Evolutionary conservation across 2,113 vertebrate genomes (phyloP).

Genomic region (Galemys pyrenaicus): DNA sequence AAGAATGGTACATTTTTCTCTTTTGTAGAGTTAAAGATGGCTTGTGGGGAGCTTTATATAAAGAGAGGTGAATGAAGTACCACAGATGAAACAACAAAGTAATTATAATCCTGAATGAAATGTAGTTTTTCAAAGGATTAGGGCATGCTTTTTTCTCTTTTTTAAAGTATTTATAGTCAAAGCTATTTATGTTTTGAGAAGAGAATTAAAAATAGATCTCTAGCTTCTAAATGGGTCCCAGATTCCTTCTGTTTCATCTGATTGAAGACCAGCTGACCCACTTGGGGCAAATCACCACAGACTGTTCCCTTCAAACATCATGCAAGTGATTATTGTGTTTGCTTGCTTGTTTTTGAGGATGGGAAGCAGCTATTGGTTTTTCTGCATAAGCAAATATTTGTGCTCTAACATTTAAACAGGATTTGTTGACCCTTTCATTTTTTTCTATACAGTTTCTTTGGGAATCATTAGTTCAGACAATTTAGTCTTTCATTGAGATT

Average conservation of each 20-base stretch:
- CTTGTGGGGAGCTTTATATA: not conserved
- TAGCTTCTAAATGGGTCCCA: not conserved
- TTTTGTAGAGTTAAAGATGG: not conserved
- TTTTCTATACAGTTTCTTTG: not conserved
- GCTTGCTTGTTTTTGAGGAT: not conserved
- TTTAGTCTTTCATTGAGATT: not conserved
- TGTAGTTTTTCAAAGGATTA: not conserved
- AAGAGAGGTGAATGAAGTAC: conserved; percentile 19
- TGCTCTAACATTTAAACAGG: not conserved
- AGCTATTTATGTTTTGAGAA: conserved; percentile 13
- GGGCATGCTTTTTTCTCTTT: not conserved
- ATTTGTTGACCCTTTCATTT: not conserved
- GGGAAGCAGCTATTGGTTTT: not conserved
- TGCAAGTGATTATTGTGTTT: not conserved
- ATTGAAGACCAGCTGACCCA: not conserved
- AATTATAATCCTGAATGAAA: not conserved
- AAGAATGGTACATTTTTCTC: not conserved
- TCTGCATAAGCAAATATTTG: not conserved
- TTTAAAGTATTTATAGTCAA: not conserved
- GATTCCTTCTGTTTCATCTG: not conserved
- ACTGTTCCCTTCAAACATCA: not conserved
- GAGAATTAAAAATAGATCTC: conserved; percentile 11
- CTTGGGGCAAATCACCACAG: rapidly evolving
- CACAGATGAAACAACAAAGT: not conserved
- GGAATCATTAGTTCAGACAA: not conserved